Base-by-base conservation (phyloP, 1,140 invertebrate genomes). In the Asobara japonica region DNA sequence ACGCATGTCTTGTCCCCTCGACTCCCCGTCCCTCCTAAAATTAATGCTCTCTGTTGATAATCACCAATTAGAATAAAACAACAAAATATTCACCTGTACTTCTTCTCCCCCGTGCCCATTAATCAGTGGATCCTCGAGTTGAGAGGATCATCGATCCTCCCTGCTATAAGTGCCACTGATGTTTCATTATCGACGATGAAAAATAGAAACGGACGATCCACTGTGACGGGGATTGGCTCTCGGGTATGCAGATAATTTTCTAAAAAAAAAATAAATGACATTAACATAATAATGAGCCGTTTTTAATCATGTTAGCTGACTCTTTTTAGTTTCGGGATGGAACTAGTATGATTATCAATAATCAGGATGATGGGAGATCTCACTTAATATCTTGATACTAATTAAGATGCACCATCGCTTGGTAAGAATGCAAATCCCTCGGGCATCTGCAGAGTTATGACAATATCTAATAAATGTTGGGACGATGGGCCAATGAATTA, bases 131-230 rank as follows among this genome's bases (percentile, higher is more conserved):
- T 94, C 84, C 93, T 90, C 68, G 93, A 91, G 86, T 94, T 94
- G 62, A 94, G 88, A 10, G 94, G 94, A 87, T 95, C 94, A 18
- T 94, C 90, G 79, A 95, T 90, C 81, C 94, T 93, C 61, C 94
- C 94, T 64, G 92, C 91, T 88, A 95, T 93, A 25, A 95, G 88
- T 41, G 92, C 87, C 20, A 94, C 92, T 78, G 94, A 91, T 8
- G 94, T 91, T 76, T 92, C 91, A 36, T 90, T 88, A 81, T 95
- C 94, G 83, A 95, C 90, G 45, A 95, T 94, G 81, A 95, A 95
- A 83, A 93, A 95, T 36, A 94, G 82, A 81, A 95, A 95, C 11
- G 94, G 94, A 86, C 92, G 93, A 69, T 93, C 91, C 1, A 92
- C 93, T 8, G 90, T 89, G 81, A 95, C 94, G 62, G 90, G 81